Evolutionary conservation across 2,888 invertebrate species (phyloP).

Genomic region (Alsophila aescularia): DNA sequence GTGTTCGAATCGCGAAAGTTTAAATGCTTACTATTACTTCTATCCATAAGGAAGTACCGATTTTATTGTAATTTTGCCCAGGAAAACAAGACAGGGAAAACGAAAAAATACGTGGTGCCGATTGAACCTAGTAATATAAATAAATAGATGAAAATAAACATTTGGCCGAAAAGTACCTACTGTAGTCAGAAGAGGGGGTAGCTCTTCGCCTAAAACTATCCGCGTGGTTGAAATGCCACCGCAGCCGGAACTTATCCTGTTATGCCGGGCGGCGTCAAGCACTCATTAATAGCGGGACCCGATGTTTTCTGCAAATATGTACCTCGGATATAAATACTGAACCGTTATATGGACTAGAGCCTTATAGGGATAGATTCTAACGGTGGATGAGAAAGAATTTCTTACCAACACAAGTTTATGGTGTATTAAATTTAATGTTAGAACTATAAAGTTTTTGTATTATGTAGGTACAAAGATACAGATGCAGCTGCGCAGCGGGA

Average conservation of each 20-base stretch:
- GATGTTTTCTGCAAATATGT: constrained; percentile 32
- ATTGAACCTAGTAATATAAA: background rate
- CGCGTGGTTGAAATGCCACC: constrained; percentile 65
- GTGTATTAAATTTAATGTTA: too few species aligned
- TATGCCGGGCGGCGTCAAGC: constrained; percentile 54
- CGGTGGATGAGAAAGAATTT: background rate
- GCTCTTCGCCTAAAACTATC: constrained; percentile 50
- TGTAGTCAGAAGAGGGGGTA: background rate
- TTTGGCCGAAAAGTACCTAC: background rate
- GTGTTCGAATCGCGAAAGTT: too few species aligned
- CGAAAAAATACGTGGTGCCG: too few species aligned
- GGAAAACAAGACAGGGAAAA: too few species aligned
- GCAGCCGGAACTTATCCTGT: constrained; percentile 58
- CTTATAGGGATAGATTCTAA: background rate
- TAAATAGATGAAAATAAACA: background rate
- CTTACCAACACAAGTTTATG: too few species aligned
- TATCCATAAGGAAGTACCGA: too few species aligned
- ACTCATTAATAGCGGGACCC: constrained; percentile 49
- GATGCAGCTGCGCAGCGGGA: too few species aligned
- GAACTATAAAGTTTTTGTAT: too few species aligned
- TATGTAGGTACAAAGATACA: too few species aligned
- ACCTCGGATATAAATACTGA: constrained; percentile 16
- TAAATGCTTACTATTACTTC: too few species aligned
- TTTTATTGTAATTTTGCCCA: too few species aligned
- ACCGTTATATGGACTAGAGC: constrained; percentile 16